Evolutionary conservation across 2,888 invertebrate genomes (phyloP).

Genomic region (Pyrrhosoma nymphula): DNA sequence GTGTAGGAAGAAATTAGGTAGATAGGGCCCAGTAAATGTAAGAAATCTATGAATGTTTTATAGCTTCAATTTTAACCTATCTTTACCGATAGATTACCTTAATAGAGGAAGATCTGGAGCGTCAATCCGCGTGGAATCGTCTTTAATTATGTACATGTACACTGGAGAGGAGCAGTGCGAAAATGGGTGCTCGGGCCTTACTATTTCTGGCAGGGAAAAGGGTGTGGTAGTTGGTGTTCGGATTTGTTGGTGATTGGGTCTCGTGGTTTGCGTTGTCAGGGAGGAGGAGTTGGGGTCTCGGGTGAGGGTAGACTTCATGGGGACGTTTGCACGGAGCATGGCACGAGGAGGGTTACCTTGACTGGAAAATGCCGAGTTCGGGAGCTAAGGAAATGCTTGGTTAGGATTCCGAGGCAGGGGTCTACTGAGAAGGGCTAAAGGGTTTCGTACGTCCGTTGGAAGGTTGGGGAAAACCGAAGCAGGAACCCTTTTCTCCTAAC

Average conservation of each 20-base stretch:
- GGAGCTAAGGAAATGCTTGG: background rate
- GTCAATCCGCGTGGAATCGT: no score
- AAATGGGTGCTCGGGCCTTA: background rate
- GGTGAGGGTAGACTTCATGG: no score
- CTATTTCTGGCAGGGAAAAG: background rate
- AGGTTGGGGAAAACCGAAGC: background rate
- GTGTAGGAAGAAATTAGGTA: no score
- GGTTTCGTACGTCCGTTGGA: background rate
- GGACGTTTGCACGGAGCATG: no score
- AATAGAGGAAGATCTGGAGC: no score
- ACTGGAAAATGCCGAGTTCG: background rate
- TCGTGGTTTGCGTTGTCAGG: background rate
- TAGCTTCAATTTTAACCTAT: no score
- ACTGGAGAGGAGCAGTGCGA: no score
- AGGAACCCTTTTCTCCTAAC: background rate
- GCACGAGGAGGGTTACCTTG: background rate
- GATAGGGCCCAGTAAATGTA: no score
- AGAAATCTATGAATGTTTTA: no score
- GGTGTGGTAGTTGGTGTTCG: background rate
- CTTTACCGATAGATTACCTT: no score
- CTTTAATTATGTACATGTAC: no score
- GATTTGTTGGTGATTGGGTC: constrained; percentile 28
- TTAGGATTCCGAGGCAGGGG: background rate
- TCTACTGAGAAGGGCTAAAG: background rate
- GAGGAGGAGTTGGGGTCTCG: background rate